phyloP scores from a whole-genome alignment of 2,888 invertebrate genomes.

The Proisotoma minuta region DNA sequence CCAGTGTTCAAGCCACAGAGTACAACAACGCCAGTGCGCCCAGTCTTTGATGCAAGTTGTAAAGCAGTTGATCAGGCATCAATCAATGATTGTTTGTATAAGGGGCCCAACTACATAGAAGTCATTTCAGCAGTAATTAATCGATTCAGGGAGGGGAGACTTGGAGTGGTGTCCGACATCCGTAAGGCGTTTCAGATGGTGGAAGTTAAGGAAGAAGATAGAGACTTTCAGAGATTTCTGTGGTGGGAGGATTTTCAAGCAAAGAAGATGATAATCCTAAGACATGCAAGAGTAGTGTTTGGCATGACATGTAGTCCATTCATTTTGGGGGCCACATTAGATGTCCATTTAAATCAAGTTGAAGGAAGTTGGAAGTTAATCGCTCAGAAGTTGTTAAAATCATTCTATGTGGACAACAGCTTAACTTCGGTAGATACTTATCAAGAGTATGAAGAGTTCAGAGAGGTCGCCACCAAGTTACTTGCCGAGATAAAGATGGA shows the following conservation, averaged over 20 bases:
- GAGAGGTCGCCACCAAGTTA: neutral
- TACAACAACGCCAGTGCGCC: slow-evolving; percentile 36
- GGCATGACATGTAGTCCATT: slow-evolving; percentile 22
- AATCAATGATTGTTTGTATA: slow-evolving; percentile 38
- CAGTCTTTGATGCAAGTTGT: slow-evolving; percentile 44
- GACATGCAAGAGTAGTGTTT: slow-evolving; percentile 23
- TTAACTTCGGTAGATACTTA: neutral
- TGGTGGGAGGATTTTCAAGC: slow-evolving; percentile 29
- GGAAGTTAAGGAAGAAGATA: slow-evolving; percentile 40
- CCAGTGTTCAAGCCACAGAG: slow-evolving; percentile 39
- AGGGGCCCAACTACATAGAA: slow-evolving; percentile 34
- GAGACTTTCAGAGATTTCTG: slow-evolving; percentile 48
- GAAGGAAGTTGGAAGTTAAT: neutral
- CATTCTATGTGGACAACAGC: neutral
- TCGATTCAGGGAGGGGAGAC: slow-evolving; percentile 22
- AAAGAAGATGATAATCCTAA: neutral
- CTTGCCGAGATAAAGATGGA: neutral
- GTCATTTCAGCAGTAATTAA: slow-evolving; percentile 24
- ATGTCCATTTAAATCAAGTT: neutral
- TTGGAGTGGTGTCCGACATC: slow-evolving; percentile 44
- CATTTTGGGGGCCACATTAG: slow-evolving; percentile 16
- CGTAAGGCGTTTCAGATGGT: slow-evolving; percentile 49
- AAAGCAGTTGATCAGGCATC: slow-evolving; percentile 25
- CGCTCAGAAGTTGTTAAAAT: neutral
- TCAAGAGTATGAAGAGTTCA: neutral